Base-by-base conservation (phyloP, 2,113 vertebrate genomes). In the Pedetes capensis region DNA sequence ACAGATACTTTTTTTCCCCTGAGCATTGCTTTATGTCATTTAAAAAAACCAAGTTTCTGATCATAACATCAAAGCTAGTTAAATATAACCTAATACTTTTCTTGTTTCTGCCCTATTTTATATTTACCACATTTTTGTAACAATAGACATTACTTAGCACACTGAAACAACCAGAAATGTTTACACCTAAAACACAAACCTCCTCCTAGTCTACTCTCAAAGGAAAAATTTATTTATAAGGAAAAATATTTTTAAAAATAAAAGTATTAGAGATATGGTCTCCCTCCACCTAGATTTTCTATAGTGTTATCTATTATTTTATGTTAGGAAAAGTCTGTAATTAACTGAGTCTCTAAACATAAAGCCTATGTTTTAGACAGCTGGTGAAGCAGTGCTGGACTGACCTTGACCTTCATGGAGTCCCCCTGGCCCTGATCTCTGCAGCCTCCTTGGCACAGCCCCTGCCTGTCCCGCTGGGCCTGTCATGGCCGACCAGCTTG, bases 321-420 rank as follows among this genome's bases (percentile, higher is more conserved):
- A 88, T 81, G 34, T 61, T 69, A 37, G 42, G 44, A 89, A 86
- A 83, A 14, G 16, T 49, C 61, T 93, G 37, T 64, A 61, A 61
- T 66, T 78, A 37, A 57, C 25, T 12, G 14, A 42, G 23, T 63
- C 80, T 92, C 87, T 71, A 27, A 68, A 53, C 53, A n/a, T 2
- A 87, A 69, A 92, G 47, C 59, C 63, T 22, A 8, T 18, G 25
- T 71, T 71, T 72, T 29, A 63, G 61, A 79, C 79, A 39, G 39
- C 64, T 42, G 76, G n/a, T 64, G 39, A 44, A 87, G 64, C 79
- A 32, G 37, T 37, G 1, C 14, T 74, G 74, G 37, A 20, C 61
- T 89, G 95, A 90, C 84, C 75, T 94, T 97, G 96, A 96, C 80
- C 95, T 96, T 42, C 4, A 2, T 2, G 10, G 47, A 86, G 74